Conservation (phyloP, 2,797 vertebrate species). For the Kryptopterus vitreolus region DNA sequence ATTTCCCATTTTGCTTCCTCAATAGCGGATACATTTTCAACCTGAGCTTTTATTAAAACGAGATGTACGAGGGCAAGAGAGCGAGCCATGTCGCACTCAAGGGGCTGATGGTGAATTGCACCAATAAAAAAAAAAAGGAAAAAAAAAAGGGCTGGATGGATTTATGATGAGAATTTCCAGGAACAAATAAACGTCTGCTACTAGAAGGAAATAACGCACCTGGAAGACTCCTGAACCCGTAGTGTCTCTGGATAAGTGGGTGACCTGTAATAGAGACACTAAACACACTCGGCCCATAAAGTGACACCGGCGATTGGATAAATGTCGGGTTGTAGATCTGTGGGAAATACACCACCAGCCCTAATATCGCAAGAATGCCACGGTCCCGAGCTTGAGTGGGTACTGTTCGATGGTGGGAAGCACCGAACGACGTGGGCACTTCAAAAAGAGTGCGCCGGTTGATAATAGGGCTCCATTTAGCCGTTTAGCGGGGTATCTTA, state of each 20-base stretch:
- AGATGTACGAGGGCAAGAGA: slow-evolving; percentile 48
- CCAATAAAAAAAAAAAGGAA: too few species aligned
- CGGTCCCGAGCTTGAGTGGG: slow-evolving; percentile 26
- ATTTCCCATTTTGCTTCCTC: slow-evolving; percentile 49
- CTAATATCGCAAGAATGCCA: slow-evolving; percentile 43
- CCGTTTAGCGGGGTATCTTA: slow-evolving; percentile 41
- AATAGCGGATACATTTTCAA: slow-evolving; percentile 35
- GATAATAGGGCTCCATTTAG: slow-evolving; percentile 42
- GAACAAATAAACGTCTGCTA: slow-evolving; percentile 18
- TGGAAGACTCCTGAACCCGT: not conserved
- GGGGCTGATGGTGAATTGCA: slow-evolving; percentile 47
- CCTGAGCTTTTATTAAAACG: slow-evolving; percentile 44
- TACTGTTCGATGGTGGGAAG: slow-evolving; percentile 25
- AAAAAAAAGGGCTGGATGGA: slow-evolving; percentile 38
- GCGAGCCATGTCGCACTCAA: slow-evolving; percentile 45
- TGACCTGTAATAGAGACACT: slow-evolving; percentile 35
- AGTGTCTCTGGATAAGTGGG: slow-evolving; percentile 2
- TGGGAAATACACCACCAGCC: slow-evolving; percentile 27
- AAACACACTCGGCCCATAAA: slow-evolving; percentile 31
- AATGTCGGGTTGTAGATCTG: slow-evolving; percentile 33
- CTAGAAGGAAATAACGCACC: not conserved
- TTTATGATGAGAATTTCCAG: slow-evolving; percentile 29
- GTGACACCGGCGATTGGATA: slow-evolving; percentile 39
- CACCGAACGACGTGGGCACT: slow-evolving; percentile 23
- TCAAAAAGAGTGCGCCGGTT: slow-evolving; percentile 45